These are phyloP conservation scores for Noctua comes DNA, from an alignment of 2,888 invertebrate species.

Conservation along the genomic window DNA sequence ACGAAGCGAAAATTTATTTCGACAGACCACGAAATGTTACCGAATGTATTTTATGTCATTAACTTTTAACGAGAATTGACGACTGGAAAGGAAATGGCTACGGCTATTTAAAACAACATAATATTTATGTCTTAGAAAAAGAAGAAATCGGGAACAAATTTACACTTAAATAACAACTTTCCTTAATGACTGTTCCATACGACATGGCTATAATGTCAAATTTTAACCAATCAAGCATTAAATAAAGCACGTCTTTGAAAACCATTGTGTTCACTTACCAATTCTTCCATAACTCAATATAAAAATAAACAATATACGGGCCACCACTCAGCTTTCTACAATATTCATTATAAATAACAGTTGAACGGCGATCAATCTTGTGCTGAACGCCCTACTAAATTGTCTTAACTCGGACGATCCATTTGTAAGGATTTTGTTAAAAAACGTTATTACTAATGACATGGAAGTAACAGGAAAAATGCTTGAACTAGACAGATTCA, in stretches of 20 bases:
- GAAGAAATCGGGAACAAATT: background rate
- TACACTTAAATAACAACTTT: background rate
- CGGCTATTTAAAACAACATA: background rate
- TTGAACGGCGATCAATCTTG: slow-evolving; percentile 80
- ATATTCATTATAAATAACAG: slow-evolving; percentile 82
- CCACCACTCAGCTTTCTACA: slow-evolving; percentile 58
- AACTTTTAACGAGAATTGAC: slow-evolving; percentile 39
- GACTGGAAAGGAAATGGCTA: slow-evolving; percentile 14
- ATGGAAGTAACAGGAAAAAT: slow-evolving; percentile 78
- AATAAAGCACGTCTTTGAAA: background rate
- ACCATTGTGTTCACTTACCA: background rate
- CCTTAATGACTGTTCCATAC: no score
- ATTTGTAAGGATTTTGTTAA: slow-evolving; percentile 79
- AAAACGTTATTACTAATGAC: slow-evolving; percentile 82
- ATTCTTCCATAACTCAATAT: background rate
- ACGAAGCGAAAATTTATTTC: slow-evolving; percentile 79
- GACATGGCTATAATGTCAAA: no score
- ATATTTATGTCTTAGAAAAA: background rate
- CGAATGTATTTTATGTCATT: slow-evolving; percentile 65
- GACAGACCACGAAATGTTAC: slow-evolving; percentile 77
- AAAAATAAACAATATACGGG: slow-evolving; percentile 25
- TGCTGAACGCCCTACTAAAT: slow-evolving; percentile 77
- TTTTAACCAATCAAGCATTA: background rate
- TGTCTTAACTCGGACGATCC: slow-evolving; percentile 83
- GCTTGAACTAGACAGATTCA: slow-evolving; percentile 70